Percentiles rank a stretch among this genome's conserved stretches.
Evolutionary conservation across 2,888 invertebrate genomes (phyloP).

Genomic region (Nemoura dubitans): DNA sequence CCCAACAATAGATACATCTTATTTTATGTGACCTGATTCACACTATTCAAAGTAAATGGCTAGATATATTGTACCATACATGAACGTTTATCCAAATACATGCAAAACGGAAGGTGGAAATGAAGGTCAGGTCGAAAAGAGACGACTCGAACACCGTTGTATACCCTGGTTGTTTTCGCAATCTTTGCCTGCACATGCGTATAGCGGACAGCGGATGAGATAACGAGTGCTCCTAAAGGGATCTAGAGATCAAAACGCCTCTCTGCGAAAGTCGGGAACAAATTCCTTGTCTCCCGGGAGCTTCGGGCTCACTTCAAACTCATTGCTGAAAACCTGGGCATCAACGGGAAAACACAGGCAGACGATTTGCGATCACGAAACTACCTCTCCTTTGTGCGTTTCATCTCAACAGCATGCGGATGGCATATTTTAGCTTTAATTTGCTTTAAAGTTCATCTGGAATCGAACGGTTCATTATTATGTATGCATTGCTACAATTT

Average conservation of each 20-base stretch:
- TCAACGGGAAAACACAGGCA: background rate
- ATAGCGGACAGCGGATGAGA: background rate
- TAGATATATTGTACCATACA: background rate
- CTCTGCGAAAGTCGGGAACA: background rate
- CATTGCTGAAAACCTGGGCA: background rate
- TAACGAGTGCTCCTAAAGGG: background rate
- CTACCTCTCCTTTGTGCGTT: background rate
- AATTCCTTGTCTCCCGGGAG: background rate
- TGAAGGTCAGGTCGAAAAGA: background rate
- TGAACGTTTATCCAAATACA: background rate
- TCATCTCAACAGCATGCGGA: background rate
- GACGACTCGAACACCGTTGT: background rate
- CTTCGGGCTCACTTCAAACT: background rate
- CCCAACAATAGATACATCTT: constrained; percentile 12
- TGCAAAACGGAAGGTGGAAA: background rate
- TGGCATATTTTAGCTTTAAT: background rate
- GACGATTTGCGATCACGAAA: background rate
- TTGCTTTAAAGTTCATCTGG: background rate
- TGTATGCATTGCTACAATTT: no score
- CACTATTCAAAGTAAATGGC: background rate
- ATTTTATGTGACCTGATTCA: constrained; percentile 12
- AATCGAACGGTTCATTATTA: no score
- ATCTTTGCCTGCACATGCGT: background rate
- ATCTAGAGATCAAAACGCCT: background rate
- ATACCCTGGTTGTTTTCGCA: background rate